Evolutionary conservation across 2,888 invertebrate species (phyloP), one percentile per base, ranked within the genome.

Genomic region (Bedellia somnulentella): DNA sequence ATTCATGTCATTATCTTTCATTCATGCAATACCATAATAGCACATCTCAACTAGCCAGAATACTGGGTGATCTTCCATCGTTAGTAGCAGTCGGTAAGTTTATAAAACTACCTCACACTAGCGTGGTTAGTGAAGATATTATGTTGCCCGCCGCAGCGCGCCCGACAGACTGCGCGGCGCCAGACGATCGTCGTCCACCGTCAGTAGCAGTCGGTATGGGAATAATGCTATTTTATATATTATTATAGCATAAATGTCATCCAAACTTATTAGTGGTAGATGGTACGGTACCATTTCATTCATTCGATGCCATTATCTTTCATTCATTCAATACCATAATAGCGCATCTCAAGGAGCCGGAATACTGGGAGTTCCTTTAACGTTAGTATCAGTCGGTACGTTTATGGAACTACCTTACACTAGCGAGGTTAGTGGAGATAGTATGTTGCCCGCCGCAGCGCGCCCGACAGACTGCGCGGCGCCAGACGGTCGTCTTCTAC

Each of bases 141-240:
- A n/a, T n/a, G n/a, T n/a, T n/a, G n/a, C n/a, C 78, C 15, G 80
- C 78, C 34, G 78, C 80, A 40, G 52, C 80, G 21, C 80, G 81
- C 40, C 31, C 57, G 41, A 52, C 70, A 18, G 49, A 12, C 15
- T 35, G 3, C 63, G 27, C 43, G 76, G 23, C 54, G 68, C 24
- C 63, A 66, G 45, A 53, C 58, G 34, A 56, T 64, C 42, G 50
- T 58, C 37, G 1, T 38, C 40, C 5, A 33, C 37, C 38, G 79
- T 83, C 1, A 61, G 32, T 15, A 32, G 32, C 12, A 35, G 35
- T 26, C 28, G 35, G 35, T 32, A 8, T 21, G 30, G 21, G 10
- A 21, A n/a, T n/a, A n/a, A n/a, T n/a, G n/a, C n/a, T n/a, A n/a
- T n/a, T n/a, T n/a, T n/a, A n/a, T n/a, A n/a, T n/a, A n/a, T n/a